Base-by-base conservation (phyloP, 2,888 invertebrate genomes). In the Drosophila nr. fundita region DNA sequence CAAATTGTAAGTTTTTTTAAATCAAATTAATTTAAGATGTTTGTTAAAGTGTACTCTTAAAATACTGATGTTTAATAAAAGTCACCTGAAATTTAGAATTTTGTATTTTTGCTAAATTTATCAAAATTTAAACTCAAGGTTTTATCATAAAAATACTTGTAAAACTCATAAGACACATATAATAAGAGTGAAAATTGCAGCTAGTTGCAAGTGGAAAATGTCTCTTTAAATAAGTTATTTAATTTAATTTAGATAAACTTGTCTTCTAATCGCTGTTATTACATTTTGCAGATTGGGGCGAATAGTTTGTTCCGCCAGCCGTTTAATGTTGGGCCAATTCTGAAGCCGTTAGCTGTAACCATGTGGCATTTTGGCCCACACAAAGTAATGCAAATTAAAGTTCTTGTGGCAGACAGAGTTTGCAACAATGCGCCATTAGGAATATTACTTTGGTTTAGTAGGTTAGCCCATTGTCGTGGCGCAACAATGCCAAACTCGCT, bases 371-470 rank as follows among this genome's bases (percentile, higher is more conserved):
- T 62, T 60, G 61, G 58, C 49, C 57, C 52, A 27, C 27, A 45
- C 69, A 50, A 21, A 34, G 54, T 38, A 58, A 77, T 76, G 80
- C 61, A 76, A 78, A 79, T 68, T 72, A 71, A 76, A 79, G 68
- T 72, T 79, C 61, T 71, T 50, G 53, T 32, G 48, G 80, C 76
- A 75, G 60, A 61, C 70, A 36, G 30, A 67, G 68, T 57, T 73
- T 36, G 76, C 68, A 52, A 80, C 76, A 76, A 78, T 68, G 79
- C 68, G 62, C 52, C 73, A 80, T 76, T 80, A 72, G 72, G 78
- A 76, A 60, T 76, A 74, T 77, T 77, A 57, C 70, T 60, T 48
- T 49, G 55, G 49, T 45, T 65, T 54, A 73, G 50, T 69, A 30
- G 55, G 61, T 52, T 74, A 50, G 32, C 52, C 68, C 61, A 78